Conservation (phyloP, 2,113 vertebrate genomes). For the Hypanus sabinus region DNA sequence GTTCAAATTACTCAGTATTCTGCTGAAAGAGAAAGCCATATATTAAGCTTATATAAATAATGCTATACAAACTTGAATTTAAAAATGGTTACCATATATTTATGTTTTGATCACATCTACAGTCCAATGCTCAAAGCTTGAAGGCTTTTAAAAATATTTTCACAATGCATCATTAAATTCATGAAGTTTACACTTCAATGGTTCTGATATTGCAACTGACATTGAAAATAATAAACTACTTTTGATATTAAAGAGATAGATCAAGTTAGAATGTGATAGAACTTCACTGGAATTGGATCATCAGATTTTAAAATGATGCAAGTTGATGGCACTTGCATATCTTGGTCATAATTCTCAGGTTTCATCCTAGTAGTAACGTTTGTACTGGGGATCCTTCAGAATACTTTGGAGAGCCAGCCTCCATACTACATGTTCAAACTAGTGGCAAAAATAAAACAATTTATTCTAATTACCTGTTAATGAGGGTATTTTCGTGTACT, state of each 20-base stretch:
- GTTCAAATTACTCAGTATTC: not conserved
- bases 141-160: conserved; percentile 4
- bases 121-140: conserved; percentile 1
- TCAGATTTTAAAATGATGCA: not conserved
- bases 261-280: not conserved
- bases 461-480: not conserved
- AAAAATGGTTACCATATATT: not conserved
- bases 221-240: not conserved
- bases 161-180: not conserved
- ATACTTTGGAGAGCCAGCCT: conserved; percentile 18
- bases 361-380: not conserved
- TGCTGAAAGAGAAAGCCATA: not conserved
- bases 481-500: not conserved
- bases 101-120: not conserved
- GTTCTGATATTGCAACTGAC: not conserved
- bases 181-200: not conserved
- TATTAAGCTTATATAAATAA: not conserved
- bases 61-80: not conserved
- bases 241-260: not conserved
- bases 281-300: not conserved
- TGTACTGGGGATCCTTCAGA: not conserved
- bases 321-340: not conserved
- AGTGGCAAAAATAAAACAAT: not conserved
- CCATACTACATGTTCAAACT: conserved; percentile 10
- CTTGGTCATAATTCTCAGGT: not conserved